A percentile compares a stretch with the other conserved stretches of the same genome.
These are phyloP conservation scores for Streblospio benedicti DNA, from an alignment of 1,140 invertebrate genomes.

Conservation along the genomic window DNA sequence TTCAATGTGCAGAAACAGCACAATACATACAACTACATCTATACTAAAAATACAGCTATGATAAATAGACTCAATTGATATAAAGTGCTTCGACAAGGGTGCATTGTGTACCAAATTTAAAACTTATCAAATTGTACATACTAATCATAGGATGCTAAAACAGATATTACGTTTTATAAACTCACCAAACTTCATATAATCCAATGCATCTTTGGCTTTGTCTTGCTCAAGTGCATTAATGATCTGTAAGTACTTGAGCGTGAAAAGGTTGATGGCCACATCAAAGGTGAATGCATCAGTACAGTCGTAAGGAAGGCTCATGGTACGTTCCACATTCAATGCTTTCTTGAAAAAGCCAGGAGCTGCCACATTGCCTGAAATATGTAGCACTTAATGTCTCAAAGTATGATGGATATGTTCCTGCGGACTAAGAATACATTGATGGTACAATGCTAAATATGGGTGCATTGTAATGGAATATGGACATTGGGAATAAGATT, in stretches of 20 bases:
- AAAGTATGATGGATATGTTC: too few relatives aligned
- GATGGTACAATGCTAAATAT: too few relatives aligned
- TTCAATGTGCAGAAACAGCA: not conserved
- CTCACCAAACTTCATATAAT: slow-evolving; percentile 12
- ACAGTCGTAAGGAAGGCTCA: not conserved
- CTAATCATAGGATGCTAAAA: not conserved
- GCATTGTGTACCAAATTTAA: too few relatives aligned
- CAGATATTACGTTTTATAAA: not conserved
- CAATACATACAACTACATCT: too few relatives aligned
- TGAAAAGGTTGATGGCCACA: slow-evolving; percentile 11
- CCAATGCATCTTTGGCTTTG: not conserved
- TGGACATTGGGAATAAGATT: too few relatives aligned
- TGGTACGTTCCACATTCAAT: not conserved
- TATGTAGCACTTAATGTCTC: too few relatives aligned
- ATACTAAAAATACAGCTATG: too few relatives aligned
- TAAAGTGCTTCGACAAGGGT: too few relatives aligned
- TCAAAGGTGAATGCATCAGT: slow-evolving; percentile 12
- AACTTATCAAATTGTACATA: too few relatives aligned
- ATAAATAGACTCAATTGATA: too few relatives aligned
- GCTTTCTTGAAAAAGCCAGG: slow-evolving; percentile 12
- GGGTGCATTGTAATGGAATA: too few relatives aligned
- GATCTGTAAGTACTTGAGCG: slow-evolving; percentile 6
- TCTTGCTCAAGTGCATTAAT: not conserved
- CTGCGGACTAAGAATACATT: too few relatives aligned
- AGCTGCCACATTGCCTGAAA: slow-evolving; percentile 14